phyloP scores from a whole-genome alignment of 2,113 vertebrate species.

The Alouatta palliata region DNA sequence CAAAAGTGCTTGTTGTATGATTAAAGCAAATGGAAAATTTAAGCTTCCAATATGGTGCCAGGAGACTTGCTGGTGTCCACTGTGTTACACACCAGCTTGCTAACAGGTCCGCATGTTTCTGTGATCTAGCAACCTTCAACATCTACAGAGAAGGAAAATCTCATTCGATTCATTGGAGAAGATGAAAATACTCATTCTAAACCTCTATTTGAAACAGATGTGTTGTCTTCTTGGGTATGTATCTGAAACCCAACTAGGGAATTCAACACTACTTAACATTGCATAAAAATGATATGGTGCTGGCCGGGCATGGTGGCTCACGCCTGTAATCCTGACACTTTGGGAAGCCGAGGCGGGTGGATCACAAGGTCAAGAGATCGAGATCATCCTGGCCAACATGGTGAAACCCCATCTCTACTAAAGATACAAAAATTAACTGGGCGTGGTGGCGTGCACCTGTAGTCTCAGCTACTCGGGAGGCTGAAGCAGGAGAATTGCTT shows the following conservation, averaged over 20 bases:
- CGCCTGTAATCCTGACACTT: too few relatives aligned
- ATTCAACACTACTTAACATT: not conserved
- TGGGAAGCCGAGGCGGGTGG: too few relatives aligned
- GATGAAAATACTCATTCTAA: constrained; percentile 86
- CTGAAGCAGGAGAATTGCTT: too few relatives aligned
- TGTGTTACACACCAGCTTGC: not conserved
- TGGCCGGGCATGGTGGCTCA: not conserved
- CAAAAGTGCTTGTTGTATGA: not conserved
- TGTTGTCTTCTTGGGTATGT: constrained; percentile 82
- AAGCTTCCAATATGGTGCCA: not conserved
- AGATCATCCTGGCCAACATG: too few relatives aligned
- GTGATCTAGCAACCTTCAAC: constrained; percentile 16
- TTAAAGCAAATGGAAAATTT: not conserved
- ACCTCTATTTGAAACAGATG: constrained; percentile 74
- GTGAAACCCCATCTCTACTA: too few relatives aligned
- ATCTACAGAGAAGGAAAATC: not conserved
- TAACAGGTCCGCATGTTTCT: not conserved
- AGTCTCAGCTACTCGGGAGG: too few relatives aligned
- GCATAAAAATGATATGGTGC: not conserved
- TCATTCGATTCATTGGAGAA: constrained; percentile 82
- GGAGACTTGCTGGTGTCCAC: not conserved
- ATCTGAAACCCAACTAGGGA: not conserved
- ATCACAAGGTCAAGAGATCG: too few relatives aligned
- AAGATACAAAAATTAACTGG: too few relatives aligned
- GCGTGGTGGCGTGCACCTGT: too few relatives aligned